These are phyloP conservation scores for Heliconius aoede DNA, from an alignment of 2,888 invertebrate species.

Conservation along the genomic window DNA sequence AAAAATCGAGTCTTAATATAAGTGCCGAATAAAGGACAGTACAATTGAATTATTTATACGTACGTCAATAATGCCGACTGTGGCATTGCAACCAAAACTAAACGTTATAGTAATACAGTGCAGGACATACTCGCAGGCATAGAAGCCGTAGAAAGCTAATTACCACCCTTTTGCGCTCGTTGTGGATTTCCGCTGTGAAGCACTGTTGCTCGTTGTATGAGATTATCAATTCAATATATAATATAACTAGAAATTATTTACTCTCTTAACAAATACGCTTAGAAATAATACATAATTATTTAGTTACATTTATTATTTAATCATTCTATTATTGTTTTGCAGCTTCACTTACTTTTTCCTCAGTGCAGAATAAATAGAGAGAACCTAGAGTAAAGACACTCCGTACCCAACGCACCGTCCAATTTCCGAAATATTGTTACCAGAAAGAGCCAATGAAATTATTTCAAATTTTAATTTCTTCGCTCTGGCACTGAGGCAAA, in stretches of 20 bases:
- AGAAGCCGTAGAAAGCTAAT: slow-evolving; percentile 38
- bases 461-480: not conserved
- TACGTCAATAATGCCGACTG: no score
- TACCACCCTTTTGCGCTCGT: slow-evolving; percentile 16
- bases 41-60: no score
- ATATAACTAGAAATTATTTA: not conserved
- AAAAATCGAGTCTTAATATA: no score
- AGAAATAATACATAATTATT: not conserved
- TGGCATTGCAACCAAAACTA: slow-evolving; percentile 6
- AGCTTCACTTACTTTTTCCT: not conserved
- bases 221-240: slow-evolving; percentile 9
- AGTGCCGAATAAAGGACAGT: no score
- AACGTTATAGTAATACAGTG: not conserved
- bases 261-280: not conserved
- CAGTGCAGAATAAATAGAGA: no score
- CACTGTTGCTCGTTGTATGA: not conserved
- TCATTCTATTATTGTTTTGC: not conserved
- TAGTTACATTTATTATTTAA: not conserved
- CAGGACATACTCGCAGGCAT: slow-evolving; percentile 15
- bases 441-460: not conserved
- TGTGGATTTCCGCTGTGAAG: slow-evolving; percentile 33
- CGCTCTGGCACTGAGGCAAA: no score
- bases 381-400: not conserved
- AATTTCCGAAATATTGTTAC: not conserved
- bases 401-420: not conserved